Percentiles rank a stretch among this genome's conserved stretches.
Evolutionary conservation across 2,797 vertebrate genomes (phyloP).

Genomic region (Parauchenoglanis punctatus): DNA sequence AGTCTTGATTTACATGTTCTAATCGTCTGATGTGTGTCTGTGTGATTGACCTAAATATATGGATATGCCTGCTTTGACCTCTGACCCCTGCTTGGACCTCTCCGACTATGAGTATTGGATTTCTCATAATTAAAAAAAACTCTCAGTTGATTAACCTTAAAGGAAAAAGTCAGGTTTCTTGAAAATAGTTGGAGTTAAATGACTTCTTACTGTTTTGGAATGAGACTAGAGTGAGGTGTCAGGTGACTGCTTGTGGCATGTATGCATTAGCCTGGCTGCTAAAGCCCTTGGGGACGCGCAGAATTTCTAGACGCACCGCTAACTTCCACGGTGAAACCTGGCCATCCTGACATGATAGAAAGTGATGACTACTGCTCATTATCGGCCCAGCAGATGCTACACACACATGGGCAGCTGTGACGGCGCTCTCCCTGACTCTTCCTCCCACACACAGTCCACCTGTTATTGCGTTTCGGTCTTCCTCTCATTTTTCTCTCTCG

Average conservation of each 20-base stretch:
- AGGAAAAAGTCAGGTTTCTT: not conserved
- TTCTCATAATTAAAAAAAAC: not conserved
- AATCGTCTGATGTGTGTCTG: not conserved
- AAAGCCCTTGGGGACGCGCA: not conserved
- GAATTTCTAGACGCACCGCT: not conserved
- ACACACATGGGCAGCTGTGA: conserved; percentile 27
- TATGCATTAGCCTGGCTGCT: not conserved
- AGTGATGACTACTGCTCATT: conserved; percentile 38
- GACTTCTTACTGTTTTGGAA: not conserved
- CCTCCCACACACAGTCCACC: conserved; percentile 28
- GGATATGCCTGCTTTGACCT: not conserved
- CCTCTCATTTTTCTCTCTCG: conserved; percentile 8
- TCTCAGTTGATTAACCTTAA: not conserved
- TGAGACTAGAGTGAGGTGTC: too few relatives aligned
- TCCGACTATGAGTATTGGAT: not conserved
- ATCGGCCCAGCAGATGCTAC: conserved; percentile 37
- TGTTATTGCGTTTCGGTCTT: conserved; percentile 23
- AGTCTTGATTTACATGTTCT: not conserved
- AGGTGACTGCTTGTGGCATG: not conserved
- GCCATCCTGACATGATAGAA: conserved; percentile 25
- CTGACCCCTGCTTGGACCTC: not conserved
- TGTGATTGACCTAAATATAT: not conserved
- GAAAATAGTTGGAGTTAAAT: not conserved
- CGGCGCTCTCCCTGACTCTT: conserved; percentile 5
- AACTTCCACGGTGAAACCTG: not conserved